phyloP scores from a whole-genome alignment of 2,797 vertebrate species.

The Aplochiton taeniatus region DNA sequence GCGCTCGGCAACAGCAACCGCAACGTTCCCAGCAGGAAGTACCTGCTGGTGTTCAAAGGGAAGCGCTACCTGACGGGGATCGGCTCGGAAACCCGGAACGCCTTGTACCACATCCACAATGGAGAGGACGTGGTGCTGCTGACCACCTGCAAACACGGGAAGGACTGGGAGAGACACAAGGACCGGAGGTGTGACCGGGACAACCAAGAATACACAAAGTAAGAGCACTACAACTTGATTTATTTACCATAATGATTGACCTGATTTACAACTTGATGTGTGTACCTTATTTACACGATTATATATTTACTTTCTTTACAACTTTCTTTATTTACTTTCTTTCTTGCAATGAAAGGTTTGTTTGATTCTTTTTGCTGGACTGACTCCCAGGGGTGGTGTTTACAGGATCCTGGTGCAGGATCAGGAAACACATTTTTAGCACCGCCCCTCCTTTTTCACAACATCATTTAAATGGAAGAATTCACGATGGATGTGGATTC shows the following conservation, averaged over 20 bases:
- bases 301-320: too few relatives aligned
- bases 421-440: too few relatives aligned
- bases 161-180: conserved; percentile 84
- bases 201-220: conserved; percentile 83
- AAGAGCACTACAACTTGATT: conserved; percentile 62
- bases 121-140: conserved; percentile 79
- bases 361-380: neutral
- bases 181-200: conserved; percentile 77
- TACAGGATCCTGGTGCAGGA: too few relatives aligned
- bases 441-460: too few relatives aligned
- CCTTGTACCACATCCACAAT: conserved; percentile 82
- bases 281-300: too few relatives aligned
- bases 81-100: conserved; percentile 83
- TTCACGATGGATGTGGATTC: too few relatives aligned
- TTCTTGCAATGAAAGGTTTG: neutral
- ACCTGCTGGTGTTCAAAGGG: conserved; percentile 82
- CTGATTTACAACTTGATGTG: too few relatives aligned
- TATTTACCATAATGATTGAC: too few relatives aligned
- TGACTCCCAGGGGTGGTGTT: too few relatives aligned
- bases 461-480: too few relatives aligned
- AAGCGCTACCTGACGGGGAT: conserved; percentile 84
- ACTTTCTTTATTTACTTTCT: too few relatives aligned
- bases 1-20: conserved; percentile 54
- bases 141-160: conserved; percentile 83
- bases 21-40: conserved; percentile 75